Base-by-base conservation (phyloP, 1,140 invertebrate species). In the Neodiprion virginianus region DNA sequence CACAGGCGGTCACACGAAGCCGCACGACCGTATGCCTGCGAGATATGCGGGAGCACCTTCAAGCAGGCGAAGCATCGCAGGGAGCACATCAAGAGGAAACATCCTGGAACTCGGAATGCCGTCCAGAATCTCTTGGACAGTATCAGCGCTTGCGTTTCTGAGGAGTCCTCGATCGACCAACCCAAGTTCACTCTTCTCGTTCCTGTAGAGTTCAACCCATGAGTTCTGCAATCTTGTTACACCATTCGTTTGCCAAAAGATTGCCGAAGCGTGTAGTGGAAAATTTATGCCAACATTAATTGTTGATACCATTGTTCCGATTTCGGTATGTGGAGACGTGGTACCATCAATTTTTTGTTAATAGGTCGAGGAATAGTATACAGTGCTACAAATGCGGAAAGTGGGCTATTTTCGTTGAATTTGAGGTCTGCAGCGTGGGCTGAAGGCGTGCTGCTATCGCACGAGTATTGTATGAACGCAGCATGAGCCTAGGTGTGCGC, bases 31-130 rank as follows among this genome's bases (percentile, higher is more conserved):
- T 89, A 86, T 48, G 83, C 85, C 2, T 89, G 88, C 67, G 86
- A 89, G 12, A 83, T 86, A 48, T 89, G 88, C 48, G 86, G 85
- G 14, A 86, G 88, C 75, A 86, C 85, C 0, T 89, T 88, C 68
- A 88, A 88, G 69, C 87, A 88, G 73, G 67, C 86, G 14, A 89
- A 88, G 53, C 88, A 89, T 75, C 82, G 87, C 50, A 81, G 87
- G 0, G 86, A 88, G 53, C 88, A 89, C 28, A 83, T 82, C 12
- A 89, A 88, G 72, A 77, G 86, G 12, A 88, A 88, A 75, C 87
- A 88, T 72, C 82, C 86, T 0, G 76, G 77, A 1, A 84, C 83
- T 71, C 79, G 83, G 67, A 84, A 82, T 72, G 82, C 82, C 5
- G 86, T 88, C 69, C 86, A 88, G 74, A 85, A 79, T 48, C 77